A percentile compares a stretch with the other conserved stretches of the same genome.
These are phyloP conservation scores for Diorhabda carinulata DNA, from an alignment of 1,140 invertebrate genomes.

Conservation along the genomic window DNA sequence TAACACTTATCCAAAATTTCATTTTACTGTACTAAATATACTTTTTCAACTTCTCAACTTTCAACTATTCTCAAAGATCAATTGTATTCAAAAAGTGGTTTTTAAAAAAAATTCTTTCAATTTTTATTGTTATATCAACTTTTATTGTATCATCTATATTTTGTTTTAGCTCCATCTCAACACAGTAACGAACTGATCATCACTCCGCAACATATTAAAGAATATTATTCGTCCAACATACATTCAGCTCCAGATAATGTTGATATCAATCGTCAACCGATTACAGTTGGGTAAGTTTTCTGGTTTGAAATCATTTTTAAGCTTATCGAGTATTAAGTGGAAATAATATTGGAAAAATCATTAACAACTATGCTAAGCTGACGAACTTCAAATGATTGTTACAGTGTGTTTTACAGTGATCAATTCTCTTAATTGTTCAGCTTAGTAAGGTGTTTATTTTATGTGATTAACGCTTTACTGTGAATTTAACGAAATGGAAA, in stretches of 20 bases:
- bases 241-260: conserved; percentile 67
- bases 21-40: no score
- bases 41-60: no score
- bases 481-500: no score
- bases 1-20: no score
- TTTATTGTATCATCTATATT: background rate
- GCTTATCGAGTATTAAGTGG: background rate
- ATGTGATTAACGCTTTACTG: no score
- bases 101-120: background rate
- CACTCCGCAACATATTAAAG: conserved; percentile 50
- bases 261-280: conserved; percentile 75
- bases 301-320: background rate
- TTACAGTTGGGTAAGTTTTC: conserved; percentile 79
- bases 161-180: conserved; percentile 49
- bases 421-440: no score
- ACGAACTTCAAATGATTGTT: no score
- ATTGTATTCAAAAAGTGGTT: background rate
- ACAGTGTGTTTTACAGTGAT: no score
- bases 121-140: background rate
- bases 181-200: conserved; percentile 50
- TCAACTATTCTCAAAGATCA: background rate
- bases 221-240: conserved; percentile 45
- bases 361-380: background rate
- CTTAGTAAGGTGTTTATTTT: no score
- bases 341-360: background rate